Evolutionary conservation across 2,113 vertebrate species (phyloP), one percentile per base, ranked within the genome.

Genomic region (Callopanchax toddi): DNA sequence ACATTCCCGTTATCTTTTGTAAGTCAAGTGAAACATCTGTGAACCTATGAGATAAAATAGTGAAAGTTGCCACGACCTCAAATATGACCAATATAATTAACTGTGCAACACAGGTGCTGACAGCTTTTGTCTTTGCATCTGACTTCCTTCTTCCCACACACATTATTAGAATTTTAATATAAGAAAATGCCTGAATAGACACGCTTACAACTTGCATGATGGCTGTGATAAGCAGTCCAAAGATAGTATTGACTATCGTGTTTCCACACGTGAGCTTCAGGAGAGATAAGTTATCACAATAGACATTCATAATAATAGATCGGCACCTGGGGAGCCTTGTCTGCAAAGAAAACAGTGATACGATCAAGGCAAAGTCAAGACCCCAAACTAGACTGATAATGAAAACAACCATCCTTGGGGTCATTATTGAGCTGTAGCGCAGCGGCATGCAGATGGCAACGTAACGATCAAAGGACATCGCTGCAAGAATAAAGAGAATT

Each of bases 391-490:
- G 49, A 26, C 42, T 29, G 11, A 91, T 65, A 1, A 93, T 79
- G 7, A 37, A 75, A 16, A 65, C 11, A 3, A 91, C 46, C 5
- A 39, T 52, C 42, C 71, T 69, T 10, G 80, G 78, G 17, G 87
- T 89, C 91, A 91, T 92, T 1, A 92, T 5, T 0, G 87, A 57
- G 70, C 32, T 78, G 71, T 92, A 92, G 12, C 74, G 75, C 6
- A 92, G 25, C 0, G 91, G 90, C 76, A 89, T 85, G 53, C 91
- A 93, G 68, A 93, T 93, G 37, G 92, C 92, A 13, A 87, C 56
- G n/a, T 90, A 92, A 6, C 91, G 88, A 61, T 93, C 91, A 23
- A 92, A 87, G 11, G 92, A 86, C 92, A 93, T 92, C 0, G 89
- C 91, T 6, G 90, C 89, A 2, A 93, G 81, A 13, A 92, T 87